Percentiles rank a stretch among this genome's conserved stretches.
phyloP scores from a whole-genome alignment of 1,140 invertebrate genomes.

The Meloidogyne chitwoodi region DNA sequence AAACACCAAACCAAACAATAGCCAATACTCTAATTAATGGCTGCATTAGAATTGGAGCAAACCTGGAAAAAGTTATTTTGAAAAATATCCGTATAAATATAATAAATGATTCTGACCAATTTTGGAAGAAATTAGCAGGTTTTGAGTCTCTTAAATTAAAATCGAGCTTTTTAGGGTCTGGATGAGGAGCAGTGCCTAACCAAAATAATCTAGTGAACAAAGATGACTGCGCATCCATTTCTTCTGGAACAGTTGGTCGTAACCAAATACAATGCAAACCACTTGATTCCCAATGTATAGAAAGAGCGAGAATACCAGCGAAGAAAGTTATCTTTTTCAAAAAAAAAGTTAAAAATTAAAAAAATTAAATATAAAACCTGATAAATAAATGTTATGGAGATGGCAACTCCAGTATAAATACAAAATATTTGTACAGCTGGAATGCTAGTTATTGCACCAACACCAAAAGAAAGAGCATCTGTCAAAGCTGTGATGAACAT shows the following conservation, averaged over 20 bases:
- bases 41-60: conserved; percentile 56
- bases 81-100: too few species aligned
- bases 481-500: conserved; percentile 65
- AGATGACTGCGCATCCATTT: conserved; percentile 11
- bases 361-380: conserved; percentile 70
- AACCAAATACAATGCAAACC: conserved; percentile 52
- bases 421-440: conserved; percentile 83
- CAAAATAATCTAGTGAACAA: conserved; percentile 39
- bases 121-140: conserved; percentile 53
- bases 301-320: conserved; percentile 44
- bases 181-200: conserved; percentile 44
- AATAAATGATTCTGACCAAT: conserved; percentile 34
- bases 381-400: conserved; percentile 86
- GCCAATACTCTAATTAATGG: conserved; percentile 44
- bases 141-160: conserved; percentile 41
- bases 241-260: conserved; percentile 36
- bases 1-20: conserved; percentile 52
- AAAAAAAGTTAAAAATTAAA: conserved; percentile 11
- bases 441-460: conserved; percentile 61
- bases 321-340: conserved; percentile 53
- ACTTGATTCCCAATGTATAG: conserved; percentile 46
- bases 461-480: conserved; percentile 64
- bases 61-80: conserved; percentile 38
- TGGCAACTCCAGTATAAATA: conserved; percentile 86
- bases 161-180: conserved; percentile 41